Evolutionary conservation across 2,797 vertebrate genomes (phyloP), one percentile per base, ranked within the genome.

Genomic region (Tarsius wallacei): DNA sequence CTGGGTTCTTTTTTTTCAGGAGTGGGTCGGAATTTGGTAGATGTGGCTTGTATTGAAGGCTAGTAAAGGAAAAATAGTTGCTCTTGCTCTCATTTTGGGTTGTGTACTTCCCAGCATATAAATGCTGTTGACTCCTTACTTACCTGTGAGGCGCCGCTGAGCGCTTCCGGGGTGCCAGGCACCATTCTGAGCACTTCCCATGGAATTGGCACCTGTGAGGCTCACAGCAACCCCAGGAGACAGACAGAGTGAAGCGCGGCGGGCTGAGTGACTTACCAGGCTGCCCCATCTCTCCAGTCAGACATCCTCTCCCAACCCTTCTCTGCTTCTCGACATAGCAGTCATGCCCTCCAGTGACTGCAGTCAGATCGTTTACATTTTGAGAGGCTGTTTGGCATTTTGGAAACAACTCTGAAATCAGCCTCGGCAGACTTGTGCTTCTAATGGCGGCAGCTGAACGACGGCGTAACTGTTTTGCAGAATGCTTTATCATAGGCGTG

Each of bases 331-430:
- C 21, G 24, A 49, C 47, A 26, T 8, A 5, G 55, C 16, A 91
- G 64, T 63, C 17, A 63, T 63, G 55, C 55, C 78, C 83, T 86
- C 47, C 63, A 78, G 55, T 53, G 17, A 4, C 13, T 63, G 47
- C 36, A 71, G 6, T 70, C 63, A 68, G 61, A 49, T 53, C 76
- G 47, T 63, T 87, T 76, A 76, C 61, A 26, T 87, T 73, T 84
- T 31, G 57, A 68, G 66, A 89, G 49, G 36, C 42, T 28, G 3
- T 89, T 90, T 73, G 55, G 84, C 15, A 14, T 92, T 92, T 88
- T 80, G 47, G 57, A 73, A 92, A 64, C 22, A 78, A 64, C 47
- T 84, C 36, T 61, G 71, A 96, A 77, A 59, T 51, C 17, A n/a
- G 21, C 49, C 31, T 68, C 53, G 21, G 42, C 42, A 92, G 51